Evolutionary conservation across 2,113 vertebrate genomes (phyloP).

Genomic region (Isichthys henryi): DNA sequence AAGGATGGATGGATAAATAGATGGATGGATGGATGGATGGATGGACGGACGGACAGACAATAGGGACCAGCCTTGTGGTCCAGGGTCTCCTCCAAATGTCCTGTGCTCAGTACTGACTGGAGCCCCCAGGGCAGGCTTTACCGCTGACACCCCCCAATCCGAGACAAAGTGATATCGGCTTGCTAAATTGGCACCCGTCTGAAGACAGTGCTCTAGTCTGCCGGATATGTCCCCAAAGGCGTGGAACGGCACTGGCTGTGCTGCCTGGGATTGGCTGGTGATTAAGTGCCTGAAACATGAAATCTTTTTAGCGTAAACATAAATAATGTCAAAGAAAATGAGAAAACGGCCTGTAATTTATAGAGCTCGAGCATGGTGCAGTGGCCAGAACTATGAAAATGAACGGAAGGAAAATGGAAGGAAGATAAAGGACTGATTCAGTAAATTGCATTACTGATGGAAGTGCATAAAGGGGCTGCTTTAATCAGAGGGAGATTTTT

Average conservation of each 20-base stretch:
- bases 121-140: neutral
- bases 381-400: neutral
- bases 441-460: neutral
- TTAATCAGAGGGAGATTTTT: neutral
- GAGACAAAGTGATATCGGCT: neutral
- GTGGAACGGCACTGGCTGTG: neutral
- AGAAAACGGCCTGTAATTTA: too few relatives aligned
- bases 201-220: neutral
- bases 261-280: neutral
- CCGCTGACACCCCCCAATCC: neutral
- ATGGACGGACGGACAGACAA: too few relatives aligned
- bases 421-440: neutral
- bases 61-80: too few relatives aligned
- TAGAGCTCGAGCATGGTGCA: neutral
- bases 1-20: too few relatives aligned
- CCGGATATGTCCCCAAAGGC: neutral
- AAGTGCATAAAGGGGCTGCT: neutral
- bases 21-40: too few relatives aligned
- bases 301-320: neutral
- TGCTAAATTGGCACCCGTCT: neutral
- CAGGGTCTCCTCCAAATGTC: neutral
- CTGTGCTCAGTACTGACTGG: neutral
- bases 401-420: neutral
- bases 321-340: neutral
- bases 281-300: neutral